A percentile compares a stretch with the other conserved stretches of the same genome.
Evolutionary conservation across 1,140 invertebrate genomes (phyloP).

Genomic region (Microplitis demolitor): DNA sequence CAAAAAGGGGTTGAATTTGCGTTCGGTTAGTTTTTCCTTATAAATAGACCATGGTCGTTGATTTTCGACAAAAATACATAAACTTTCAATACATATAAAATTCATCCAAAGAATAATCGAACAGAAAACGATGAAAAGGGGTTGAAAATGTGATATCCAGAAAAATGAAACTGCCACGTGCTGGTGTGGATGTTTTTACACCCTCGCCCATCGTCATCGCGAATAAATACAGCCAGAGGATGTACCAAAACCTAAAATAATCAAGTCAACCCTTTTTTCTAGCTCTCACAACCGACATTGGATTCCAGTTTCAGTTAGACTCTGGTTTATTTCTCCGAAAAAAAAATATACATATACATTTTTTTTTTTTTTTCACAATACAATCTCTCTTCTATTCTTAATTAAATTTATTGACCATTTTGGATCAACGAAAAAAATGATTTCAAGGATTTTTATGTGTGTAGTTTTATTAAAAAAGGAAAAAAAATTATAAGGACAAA

Average conservation of each 20-base stretch:
- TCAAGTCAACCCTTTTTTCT: neutral
- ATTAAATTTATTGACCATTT: slow-evolving; percentile 10
- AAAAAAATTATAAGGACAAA: slow-evolving; percentile 8
- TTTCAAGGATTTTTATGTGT: neutral
- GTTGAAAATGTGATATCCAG: neutral
- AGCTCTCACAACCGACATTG: neutral
- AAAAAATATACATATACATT: too few relatives aligned
- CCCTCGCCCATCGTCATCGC: neutral
- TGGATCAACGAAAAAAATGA: neutral
- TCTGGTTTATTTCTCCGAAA: too few relatives aligned
- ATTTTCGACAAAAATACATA: neutral
- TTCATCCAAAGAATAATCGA: neutral
- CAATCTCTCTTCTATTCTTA: neutral
- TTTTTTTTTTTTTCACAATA: neutral
- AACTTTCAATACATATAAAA: neutral
- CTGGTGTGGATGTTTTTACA: neutral
- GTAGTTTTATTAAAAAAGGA: neutral
- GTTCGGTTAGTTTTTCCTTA: neutral
- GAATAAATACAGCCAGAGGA: neutral
- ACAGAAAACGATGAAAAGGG: neutral
- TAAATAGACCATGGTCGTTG: too few relatives aligned
- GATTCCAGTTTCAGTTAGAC: neutral
- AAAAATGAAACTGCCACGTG: neutral
- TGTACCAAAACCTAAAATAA: neutral
- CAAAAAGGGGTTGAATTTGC: slow-evolving; percentile 1